These are phyloP conservation scores for Choristoneura rosaceana DNA, from an alignment of 2,888 invertebrate genomes.

Conservation along the genomic window DNA sequence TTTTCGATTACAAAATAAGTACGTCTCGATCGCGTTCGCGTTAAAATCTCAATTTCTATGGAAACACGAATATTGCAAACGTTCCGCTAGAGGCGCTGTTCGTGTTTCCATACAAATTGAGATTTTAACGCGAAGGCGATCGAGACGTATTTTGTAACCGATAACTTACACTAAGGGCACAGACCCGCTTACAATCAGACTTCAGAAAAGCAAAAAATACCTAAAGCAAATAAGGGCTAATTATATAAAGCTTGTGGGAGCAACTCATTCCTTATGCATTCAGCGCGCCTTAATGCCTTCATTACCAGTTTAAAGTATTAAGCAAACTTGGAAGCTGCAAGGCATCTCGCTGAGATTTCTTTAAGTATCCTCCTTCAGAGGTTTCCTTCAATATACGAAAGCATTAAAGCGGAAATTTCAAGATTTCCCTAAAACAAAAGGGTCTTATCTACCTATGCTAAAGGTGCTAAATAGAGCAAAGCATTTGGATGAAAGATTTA, in stretches of 20 bases:
- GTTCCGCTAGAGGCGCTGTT: too few species aligned
- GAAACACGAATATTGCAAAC: too few species aligned
- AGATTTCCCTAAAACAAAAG: constrained; percentile 47
- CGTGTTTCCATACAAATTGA: too few species aligned
- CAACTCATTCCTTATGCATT: constrained; percentile 81
- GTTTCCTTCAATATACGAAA: constrained; percentile 57
- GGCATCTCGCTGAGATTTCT: constrained; percentile 73
- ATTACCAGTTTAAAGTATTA: constrained; percentile 85
- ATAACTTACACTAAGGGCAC: too few species aligned
- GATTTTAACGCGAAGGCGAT: too few species aligned
- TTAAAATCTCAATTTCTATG: too few species aligned
- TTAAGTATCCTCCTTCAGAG: constrained; percentile 60
- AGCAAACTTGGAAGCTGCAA: constrained; percentile 75
- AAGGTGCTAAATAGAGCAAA: constrained; percentile 2
- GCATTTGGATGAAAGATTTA: not conserved
- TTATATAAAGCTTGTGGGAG: constrained; percentile 71
- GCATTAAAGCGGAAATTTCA: constrained; percentile 55
- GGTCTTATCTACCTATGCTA: not conserved
- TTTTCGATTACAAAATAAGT: too few species aligned
- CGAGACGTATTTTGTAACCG: too few species aligned
- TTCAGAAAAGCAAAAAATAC: not conserved
- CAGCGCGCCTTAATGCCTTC: constrained; percentile 82
- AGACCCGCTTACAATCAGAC: too few species aligned
- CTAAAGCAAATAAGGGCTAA: constrained; percentile 54
- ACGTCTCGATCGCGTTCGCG: too few species aligned